Evolutionary conservation across 2,113 vertebrate species (phyloP), one percentile per base, ranked within the genome.

Genomic region (Albula glossodonta): DNA sequence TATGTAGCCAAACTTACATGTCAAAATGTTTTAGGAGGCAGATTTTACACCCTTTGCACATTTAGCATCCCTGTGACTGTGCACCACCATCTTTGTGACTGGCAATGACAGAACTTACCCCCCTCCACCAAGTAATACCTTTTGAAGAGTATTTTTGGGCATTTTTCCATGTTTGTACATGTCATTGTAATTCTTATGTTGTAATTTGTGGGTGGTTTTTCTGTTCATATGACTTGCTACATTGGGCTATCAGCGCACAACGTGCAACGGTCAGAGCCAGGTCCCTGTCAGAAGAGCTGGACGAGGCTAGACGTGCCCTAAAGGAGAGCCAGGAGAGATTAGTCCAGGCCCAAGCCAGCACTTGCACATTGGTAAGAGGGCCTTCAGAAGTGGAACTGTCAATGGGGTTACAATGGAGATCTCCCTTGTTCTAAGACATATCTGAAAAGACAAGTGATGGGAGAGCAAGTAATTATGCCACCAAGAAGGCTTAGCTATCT

Each of bases 211-310:
- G 51, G 50, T 53, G 17, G 31, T n/a, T 52, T 50, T n/a, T 22
- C 3, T 63, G 5, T 84, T 50, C 9, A 9, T 8, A 10, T 31
- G 70, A 31, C 70, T 0, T 31, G 70, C 63, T 70, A 6, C 63
- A 19, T n/a, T 70, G 85, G n/a, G 15, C 83, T 31, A 25, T 31
- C 57, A 96, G 95, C 86, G 87, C 94, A 84, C 94, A 96, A 90
- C 88, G 91, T 50, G 92, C 91, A 84, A 89, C 87, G 19, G 84
- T 88, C 70, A 94, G 91, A 90, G 84, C 88, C 53, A 89, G 89
- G 84, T 90, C 90, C 2, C 82, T 95, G 86, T 88, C 91, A 57
- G 94, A 95, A 52, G 94, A 96, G 79, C 91, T 96, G 78, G 96
- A 96, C n/a, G 95, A 96, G 84, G 91, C 91, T 77, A 91, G 86